Evolutionary conservation across 2,888 invertebrate species (phyloP), one percentile per base, ranked within the genome.

Genomic region (Blastobasis adustella): DNA sequence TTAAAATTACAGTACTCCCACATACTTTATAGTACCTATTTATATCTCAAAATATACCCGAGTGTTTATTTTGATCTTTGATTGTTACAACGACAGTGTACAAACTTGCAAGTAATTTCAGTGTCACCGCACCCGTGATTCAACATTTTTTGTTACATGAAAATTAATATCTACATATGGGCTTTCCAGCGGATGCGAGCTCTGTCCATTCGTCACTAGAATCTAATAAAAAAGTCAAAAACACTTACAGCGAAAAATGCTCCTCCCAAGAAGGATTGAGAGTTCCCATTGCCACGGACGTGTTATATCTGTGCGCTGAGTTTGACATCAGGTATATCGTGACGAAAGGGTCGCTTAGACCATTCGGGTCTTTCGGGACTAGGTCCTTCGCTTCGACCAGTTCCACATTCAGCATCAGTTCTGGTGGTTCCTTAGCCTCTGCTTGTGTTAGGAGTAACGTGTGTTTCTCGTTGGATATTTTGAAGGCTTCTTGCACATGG

Each of bases 331-430:
- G 82, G 75, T 93, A 96, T 69, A 99, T 91, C 58, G 98, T 98
- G 53, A 98, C 98, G 78, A 98, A 99, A 0, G 99, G 99, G 83
- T 99, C 99, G 66, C 98, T 98, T 60, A 97, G 91, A n/a, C 98
- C 96, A 72, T 95, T 96, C 0, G 96, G 92, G 77, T 96, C 96
- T 80, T 96, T 96, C 23, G 96, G 93, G 56, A 92, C 90, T 45
- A 96, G 80, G 65, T 96, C 95, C 83, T 95, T 96, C 1, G 95
- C 96, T 82, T 96, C 96, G 50, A 96, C 92, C 5, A 96, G 92
- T 82, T 96, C 95, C 7, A 96, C 93, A 73, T 96, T 96, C 45
- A 96, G 82, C 79, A 95, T 91, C 64, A 96, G 89, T 66, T 95
- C 94, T 0, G 96, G 96, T 1, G 96, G 93, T 88, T 96, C 94